Base-by-base conservation (phyloP, 2,797 vertebrate species). In the Arrhamphus sclerolepis region DNA sequence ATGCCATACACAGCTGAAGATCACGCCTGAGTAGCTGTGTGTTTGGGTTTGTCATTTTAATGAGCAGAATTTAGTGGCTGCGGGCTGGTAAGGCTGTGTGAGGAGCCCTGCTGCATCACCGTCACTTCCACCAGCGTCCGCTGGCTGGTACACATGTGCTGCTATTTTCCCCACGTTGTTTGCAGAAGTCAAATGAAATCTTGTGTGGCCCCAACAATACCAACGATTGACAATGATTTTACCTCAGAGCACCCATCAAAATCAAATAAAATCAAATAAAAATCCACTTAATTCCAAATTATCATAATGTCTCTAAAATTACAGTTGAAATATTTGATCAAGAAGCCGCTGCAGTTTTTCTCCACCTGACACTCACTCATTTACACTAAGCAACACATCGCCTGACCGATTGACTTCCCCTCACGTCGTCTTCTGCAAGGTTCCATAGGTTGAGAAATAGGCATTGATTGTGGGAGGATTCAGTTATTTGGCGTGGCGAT, bases 1-100 rank as follows among this genome's bases (percentile, higher is more conserved):
- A 92, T 93, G 91, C 90, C 89, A 89, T 88, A 92, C 91, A 92
- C 92, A 93, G 92, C 92, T 93, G 93, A 92, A 92, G 90, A 91
- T 91, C 87, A 91, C 87, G 91, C 86, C 87, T 90, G 83, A 91
- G 86, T 93, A 89, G 84, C 82, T 89, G 81, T 87, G 90, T 93
- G 90, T 92, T 92, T 93, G 92, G 89, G 88, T 92, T 93, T 93
- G 91, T 92, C 92, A 91, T 90, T 92, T 92, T 93, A 93, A 94
- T 94, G 91, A 92, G 91, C 89, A 92, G 89, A 92, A 93, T 93
- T 94, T 92, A 94, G 92, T 91, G 91, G 92, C 91, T 92, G 78
- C 85, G 81, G 88, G 87, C 89, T 85, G 89, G 83, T 89, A 88
- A 88, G 87, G 76, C 90, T 79, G 88, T 85, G 81, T 88, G 90